Evolutionary conservation across 2,113 vertebrate species (phyloP).

Genomic region (Oophaga pumilio): DNA sequence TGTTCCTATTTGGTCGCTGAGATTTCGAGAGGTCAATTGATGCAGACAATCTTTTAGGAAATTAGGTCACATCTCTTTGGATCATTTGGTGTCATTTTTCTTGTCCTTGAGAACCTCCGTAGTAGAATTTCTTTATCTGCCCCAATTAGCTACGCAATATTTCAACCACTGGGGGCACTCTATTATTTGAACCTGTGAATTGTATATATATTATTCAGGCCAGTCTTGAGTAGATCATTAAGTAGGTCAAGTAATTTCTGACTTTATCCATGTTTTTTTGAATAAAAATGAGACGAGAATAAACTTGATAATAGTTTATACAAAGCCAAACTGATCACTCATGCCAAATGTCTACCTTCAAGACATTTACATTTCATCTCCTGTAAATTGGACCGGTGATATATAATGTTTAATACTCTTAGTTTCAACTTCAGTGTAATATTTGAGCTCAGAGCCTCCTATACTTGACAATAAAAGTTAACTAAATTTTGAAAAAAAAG

Average conservation of each 20-base stretch:
- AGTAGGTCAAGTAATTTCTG: not conserved
- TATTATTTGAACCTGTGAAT: not conserved
- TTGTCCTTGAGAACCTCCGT: not conserved
- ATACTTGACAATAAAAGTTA: too few species aligned
- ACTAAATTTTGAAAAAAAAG: too few species aligned
- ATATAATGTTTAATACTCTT: too few species aligned
- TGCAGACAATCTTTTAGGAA: not conserved
- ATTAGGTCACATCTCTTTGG: not conserved
- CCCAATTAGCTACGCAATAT: not conserved
- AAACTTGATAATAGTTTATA: not conserved
- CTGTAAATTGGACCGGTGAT: too few species aligned
- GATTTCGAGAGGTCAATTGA: not conserved
- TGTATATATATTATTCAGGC: not conserved
- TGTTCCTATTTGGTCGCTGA: not conserved
- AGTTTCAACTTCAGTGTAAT: too few species aligned
- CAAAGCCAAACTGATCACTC: too few species aligned
- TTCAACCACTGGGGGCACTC: not conserved
- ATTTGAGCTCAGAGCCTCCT: too few species aligned
- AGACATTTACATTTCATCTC: too few species aligned
- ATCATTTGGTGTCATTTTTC: not conserved
- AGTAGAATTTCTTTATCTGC: not conserved
- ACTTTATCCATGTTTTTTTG: not conserved
- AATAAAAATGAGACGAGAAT: not conserved
- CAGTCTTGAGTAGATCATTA: not conserved
- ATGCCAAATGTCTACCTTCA: too few species aligned